Percentiles rank a stretch among this genome's conserved stretches.
Conservation (phyloP, 2,113 vertebrate species). For the Ciconia maguari region DNA sequence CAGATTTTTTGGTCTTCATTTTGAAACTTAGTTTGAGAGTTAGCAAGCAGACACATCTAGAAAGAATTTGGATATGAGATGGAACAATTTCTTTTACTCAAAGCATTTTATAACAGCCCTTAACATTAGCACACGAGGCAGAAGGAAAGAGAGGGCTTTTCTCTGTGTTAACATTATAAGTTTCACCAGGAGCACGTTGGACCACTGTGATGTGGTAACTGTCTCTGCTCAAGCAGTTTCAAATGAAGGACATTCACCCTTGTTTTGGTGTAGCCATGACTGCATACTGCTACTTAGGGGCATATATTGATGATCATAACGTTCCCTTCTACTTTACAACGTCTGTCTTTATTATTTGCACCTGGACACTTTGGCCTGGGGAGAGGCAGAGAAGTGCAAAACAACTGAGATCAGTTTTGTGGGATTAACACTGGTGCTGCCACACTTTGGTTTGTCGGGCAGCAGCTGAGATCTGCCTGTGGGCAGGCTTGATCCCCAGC, state of each 20-base stretch:
- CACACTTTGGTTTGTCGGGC: rapidly evolving
- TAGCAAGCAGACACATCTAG: not conserved
- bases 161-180: not conserved
- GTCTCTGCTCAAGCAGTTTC: not conserved
- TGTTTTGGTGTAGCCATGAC: not conserved
- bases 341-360: not conserved
- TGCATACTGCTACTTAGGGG: not conserved
- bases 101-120: not conserved
- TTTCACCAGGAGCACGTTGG: not conserved
- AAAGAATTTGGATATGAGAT: not conserved
- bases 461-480: rapidly evolving
- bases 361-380: not conserved
- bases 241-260: not conserved
- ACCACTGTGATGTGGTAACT: not conserved
- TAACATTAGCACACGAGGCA: not conserved
- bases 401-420: not conserved
- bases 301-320: not conserved
- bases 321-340: not conserved
- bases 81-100: not conserved
- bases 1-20: not conserved
- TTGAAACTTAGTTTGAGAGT: not conserved
- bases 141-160: not conserved
- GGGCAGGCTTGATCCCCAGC: not conserved
- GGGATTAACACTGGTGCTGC: not conserved
- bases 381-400: not conserved